A percentile compares a stretch with the other conserved stretches of the same genome.
phyloP scores from a whole-genome alignment of 2,888 invertebrate genomes.

The Habrosyne pyritoides region DNA sequence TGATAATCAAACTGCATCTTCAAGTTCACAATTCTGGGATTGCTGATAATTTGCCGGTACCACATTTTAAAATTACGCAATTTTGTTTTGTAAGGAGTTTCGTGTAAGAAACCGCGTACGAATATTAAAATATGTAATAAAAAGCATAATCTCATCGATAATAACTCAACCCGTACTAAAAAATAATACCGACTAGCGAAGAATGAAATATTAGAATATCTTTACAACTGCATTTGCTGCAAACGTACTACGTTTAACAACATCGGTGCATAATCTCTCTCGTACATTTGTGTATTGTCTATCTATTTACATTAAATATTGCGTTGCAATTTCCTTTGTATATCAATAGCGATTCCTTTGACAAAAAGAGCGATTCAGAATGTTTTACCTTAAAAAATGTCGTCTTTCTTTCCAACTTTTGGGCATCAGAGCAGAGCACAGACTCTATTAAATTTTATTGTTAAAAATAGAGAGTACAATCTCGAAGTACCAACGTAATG shows the following conservation, averaged over 20 bases:
- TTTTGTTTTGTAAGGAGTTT: slow-evolving; percentile 30
- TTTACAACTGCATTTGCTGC: background rate
- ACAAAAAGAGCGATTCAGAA: no score
- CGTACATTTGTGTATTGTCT: background rate
- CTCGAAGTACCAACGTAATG: background rate
- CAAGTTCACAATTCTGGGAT: background rate
- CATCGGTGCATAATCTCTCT: background rate
- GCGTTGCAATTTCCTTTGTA: background rate
- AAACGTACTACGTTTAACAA: background rate
- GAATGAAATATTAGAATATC: background rate
- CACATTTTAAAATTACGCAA: slow-evolving; percentile 53
- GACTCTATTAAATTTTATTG: slow-evolving; percentile 6
- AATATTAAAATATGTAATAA: background rate
- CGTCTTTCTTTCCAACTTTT: background rate
- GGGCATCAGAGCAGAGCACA: no score
- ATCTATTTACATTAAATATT: background rate
- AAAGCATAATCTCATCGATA: background rate
- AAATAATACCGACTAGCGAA: background rate
- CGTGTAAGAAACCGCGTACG: slow-evolving; percentile 13
- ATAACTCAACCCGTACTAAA: background rate
- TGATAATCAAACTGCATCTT: background rate
- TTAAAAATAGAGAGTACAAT: background rate
- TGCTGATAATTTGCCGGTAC: slow-evolving; percentile 37
- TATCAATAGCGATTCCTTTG: background rate
- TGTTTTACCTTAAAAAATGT: background rate